phyloP scores from a whole-genome alignment of 2,113 vertebrate species.

The Candoia aspera region DNA sequence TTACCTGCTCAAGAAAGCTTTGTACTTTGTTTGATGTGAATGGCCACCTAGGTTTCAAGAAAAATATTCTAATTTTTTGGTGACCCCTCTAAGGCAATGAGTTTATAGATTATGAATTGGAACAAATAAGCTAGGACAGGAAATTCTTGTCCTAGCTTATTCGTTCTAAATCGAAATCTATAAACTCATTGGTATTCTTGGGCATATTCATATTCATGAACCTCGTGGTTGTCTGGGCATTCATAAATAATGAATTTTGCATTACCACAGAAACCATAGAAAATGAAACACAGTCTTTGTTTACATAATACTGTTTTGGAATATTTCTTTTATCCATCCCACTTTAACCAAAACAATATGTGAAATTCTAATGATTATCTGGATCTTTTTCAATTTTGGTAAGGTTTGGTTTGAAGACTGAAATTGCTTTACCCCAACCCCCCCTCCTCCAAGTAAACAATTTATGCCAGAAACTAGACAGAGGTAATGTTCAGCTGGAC shows the following conservation, averaged over 20 bases:
- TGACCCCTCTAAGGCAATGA: slow-evolving; percentile 15
- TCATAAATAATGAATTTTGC: slow-evolving; percentile 27
- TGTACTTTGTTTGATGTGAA: slow-evolving; percentile 10
- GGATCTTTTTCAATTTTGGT: not conserved
- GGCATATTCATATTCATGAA: slow-evolving; percentile 2
- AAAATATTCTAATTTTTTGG: slow-evolving; percentile 1
- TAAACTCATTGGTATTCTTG: not conserved
- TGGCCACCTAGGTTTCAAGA: not conserved
- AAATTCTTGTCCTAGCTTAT: not conserved
- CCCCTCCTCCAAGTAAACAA: not conserved
- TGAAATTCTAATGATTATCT: slow-evolving; percentile 7
- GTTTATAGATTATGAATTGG: slow-evolving; percentile 24
- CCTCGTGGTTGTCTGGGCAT: slow-evolving; percentile 4
- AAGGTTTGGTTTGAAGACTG: not conserved
- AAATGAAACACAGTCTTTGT: slow-evolving; percentile 23
- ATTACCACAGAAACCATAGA: not conserved
- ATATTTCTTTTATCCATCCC: slow-evolving; percentile 24
- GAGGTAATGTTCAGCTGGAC: not conserved
- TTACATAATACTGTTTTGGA: not conserved
- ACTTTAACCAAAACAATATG: slow-evolving; percentile 14
- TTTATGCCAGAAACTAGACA: not conserved
- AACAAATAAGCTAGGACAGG: slow-evolving; percentile 21
- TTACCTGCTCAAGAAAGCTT: slow-evolving; percentile 15
- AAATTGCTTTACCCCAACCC: not conserved
- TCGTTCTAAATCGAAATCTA: too few species aligned